Conservation (phyloP, 2,113 vertebrate genomes). For the Rhinopomastus cyanomelas region DNA sequence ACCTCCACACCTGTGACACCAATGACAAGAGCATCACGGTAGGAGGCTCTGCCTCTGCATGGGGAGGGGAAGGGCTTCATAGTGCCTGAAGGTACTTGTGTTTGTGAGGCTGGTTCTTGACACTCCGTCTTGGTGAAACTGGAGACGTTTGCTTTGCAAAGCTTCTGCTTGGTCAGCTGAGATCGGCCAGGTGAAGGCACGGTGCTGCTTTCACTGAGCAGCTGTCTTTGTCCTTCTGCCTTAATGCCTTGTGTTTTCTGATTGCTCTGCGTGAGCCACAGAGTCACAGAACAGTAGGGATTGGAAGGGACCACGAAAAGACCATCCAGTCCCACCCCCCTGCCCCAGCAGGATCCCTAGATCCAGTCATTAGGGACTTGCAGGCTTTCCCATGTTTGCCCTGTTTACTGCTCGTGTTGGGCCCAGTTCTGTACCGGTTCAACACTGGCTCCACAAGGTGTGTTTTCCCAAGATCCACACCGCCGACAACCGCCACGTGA, state of each 20-base stretch:
- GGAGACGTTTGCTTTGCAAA: neutral
- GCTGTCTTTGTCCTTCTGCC: neutral
- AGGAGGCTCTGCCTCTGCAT: neutral
- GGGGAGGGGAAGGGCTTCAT: neutral
- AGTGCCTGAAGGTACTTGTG: neutral
- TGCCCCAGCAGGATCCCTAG: too few relatives aligned
- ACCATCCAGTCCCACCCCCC: too few relatives aligned
- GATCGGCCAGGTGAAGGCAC: neutral
- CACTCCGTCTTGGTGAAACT: neutral
- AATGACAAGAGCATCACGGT: slow-evolving; percentile 86
- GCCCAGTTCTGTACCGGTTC: neutral
- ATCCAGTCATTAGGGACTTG: too few relatives aligned
- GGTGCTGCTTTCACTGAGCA: neutral
- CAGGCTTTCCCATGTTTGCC: neutral
- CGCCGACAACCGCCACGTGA: neutral
- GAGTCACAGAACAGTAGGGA: too few relatives aligned
- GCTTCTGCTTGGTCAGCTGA: neutral
- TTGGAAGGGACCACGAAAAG: too few relatives aligned
- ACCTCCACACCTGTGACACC: slow-evolving; percentile 82
- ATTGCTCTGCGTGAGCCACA: neutral
- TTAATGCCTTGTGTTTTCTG: neutral
- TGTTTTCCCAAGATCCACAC: neutral
- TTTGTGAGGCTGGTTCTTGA: neutral
- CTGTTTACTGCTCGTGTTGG: neutral
- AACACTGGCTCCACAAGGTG: neutral